These are phyloP conservation scores for Bufo gargarizans DNA, from an alignment of 2,113 vertebrate genomes.

Conservation along the genomic window DNA sequence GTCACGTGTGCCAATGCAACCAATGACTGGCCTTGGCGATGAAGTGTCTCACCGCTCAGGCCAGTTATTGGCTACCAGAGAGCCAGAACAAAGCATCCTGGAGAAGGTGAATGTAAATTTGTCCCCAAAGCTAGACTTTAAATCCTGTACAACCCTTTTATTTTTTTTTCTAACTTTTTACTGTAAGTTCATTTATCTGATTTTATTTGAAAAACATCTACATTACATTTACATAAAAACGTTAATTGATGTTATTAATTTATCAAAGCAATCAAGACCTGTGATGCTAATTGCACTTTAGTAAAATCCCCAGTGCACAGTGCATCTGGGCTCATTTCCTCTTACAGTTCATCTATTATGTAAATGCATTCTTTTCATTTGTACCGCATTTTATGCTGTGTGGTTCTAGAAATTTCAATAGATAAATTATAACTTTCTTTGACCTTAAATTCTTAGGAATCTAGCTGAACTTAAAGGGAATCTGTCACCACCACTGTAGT, in stretches of 20 bases:
- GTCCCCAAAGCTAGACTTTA: background rate
- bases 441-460: background rate
- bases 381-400: background rate
- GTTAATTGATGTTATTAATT: slow-evolving; percentile 13
- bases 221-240: background rate
- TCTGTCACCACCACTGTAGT: too few species aligned
- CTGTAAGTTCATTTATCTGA: background rate
- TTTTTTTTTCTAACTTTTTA: background rate
- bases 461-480: too few species aligned
- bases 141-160: background rate
- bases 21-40: too few species aligned
- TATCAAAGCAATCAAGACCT: slow-evolving; percentile 9
- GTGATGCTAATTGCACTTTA: background rate
- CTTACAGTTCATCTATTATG: background rate
- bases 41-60: too few species aligned
- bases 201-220: background rate
- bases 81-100: too few species aligned
- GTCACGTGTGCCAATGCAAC: too few species aligned
- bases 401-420: background rate
- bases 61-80: too few species aligned
- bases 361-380: slow-evolving; percentile 1
- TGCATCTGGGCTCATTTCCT: background rate
- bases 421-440: background rate
- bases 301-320: background rate
- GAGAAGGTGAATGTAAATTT: too few species aligned